Evolutionary conservation across 2,113 vertebrate genomes (phyloP), one percentile per base, ranked within the genome.

Genomic region (Marcusenius ussheri): DNA sequence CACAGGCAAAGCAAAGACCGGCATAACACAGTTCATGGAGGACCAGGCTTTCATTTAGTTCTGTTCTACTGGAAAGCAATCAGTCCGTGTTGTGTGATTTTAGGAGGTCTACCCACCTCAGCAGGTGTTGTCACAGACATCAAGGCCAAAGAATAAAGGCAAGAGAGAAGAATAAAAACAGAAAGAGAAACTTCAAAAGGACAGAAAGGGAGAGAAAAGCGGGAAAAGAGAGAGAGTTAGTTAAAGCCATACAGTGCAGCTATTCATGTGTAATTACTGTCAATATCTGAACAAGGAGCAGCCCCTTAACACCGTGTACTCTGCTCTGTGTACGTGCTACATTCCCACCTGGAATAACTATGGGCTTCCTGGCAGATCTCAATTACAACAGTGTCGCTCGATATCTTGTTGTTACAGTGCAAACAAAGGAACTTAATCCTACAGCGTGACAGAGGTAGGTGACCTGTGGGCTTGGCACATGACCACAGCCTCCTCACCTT

Each of bases 81-180:
- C n/a, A 19, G 3, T 39, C 35, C 17, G 4, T 53, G 50, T 27
- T 7, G 6, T 27, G 27, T 88, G 39, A 88, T 88, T 66, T 87
- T 27, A 88, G 51, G 51, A 24, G 51, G 17, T 27, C 35, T 90
- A 95, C 98, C 99, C 97, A 99, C 98, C 98, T 98, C 95, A 90
- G 93, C 94, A 95, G 97, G 96, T 97, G 96, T 96, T 96, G 96
- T 95, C 96, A 94, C 92, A 97, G 96, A 97, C 97, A 96, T 99
- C 98, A 99, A 98, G 98, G 98, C 98, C 98, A 99, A 97, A 99
- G 97, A 97, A 99, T 99, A 96, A 99, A 99, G 96, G 98, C 98
- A 95, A 99, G 98, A 97, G 98, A 99, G 96, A 99, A 99, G 96
- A 99, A 99, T 95, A 99, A 96, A 97, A 99, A 99, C 85, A 99